Conservation (phyloP, 2,888 invertebrate genomes). For the Beris morrisii region DNA sequence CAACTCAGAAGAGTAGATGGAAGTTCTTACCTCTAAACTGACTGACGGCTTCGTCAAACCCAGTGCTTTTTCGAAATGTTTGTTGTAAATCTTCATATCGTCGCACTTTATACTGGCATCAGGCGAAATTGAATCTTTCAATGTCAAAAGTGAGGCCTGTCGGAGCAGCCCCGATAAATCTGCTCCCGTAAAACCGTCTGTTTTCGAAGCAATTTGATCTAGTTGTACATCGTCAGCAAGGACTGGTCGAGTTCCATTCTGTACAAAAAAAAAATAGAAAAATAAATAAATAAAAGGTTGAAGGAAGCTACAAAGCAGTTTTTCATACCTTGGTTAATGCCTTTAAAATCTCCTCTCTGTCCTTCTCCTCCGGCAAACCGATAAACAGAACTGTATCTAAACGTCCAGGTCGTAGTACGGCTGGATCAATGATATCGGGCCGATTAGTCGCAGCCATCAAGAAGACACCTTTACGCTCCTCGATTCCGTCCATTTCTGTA, state of each 20-base stretch:
- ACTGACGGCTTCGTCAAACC: constrained; percentile 86
- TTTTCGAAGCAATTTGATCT: constrained; percentile 67
- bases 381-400: constrained; percentile 89
- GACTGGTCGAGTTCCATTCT: constrained; percentile 79
- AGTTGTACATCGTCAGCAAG: constrained; percentile 78
- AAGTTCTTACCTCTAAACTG: constrained; percentile 63
- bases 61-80: constrained; percentile 78
- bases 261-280: constrained; percentile 41
- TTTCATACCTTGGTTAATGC: constrained; percentile 78
- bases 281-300: neutral
- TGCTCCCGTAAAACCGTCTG: constrained; percentile 87
- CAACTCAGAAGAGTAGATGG: no score
- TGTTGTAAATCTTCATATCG: constrained; percentile 64
- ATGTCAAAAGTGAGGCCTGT: constrained; percentile 80
- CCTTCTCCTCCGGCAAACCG: constrained; percentile 77
- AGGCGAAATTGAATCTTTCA: constrained; percentile 73
- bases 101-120: constrained; percentile 54
- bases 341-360: constrained; percentile 83
- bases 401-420: constrained; percentile 84
- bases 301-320: neutral
- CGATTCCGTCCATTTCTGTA: constrained; percentile 98
- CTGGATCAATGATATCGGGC: constrained; percentile 95
- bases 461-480: constrained; percentile 88
- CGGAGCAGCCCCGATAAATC: constrained; percentile 88
- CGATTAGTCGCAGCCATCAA: constrained; percentile 95